Evolutionary conservation across 2,888 invertebrate species (phyloP), one percentile per base, ranked within the genome.

Genomic region (Scrobipalpa atriplicella): DNA sequence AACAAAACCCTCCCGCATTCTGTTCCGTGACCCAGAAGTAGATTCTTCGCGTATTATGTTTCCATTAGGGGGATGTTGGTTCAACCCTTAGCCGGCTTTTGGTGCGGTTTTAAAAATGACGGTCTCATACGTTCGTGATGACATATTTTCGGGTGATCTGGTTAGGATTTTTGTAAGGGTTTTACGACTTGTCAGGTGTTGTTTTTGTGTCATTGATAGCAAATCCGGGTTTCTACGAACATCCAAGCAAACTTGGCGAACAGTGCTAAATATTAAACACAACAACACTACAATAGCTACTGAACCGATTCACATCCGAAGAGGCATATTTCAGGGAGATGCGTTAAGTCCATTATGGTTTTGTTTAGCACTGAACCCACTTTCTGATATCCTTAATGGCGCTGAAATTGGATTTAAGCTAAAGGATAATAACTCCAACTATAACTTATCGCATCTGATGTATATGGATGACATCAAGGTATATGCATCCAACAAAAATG

Each of bases 21-120:
- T 80, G 80, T 83, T 83, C 81, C 76, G 82, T 81, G 81, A 79
- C 79, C 77, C 80, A 83, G 79, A 82, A 83, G 83, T 82, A 80
- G 79, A 82, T 80, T 79, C 77, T 75, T 75, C 79, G 74, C 75
- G 80, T 86, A 86, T 88, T 85, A 85, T 86, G 84, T 85, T 86
- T 87, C 87, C 84, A 87, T 89, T 85, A 84, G 78, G 80, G 78
- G 80, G 82, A 2, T 87, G 86, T 88, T 87, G 87, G 86, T 83
- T 86, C 81, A 86, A 83, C 85, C 82, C 84, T 85, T 78, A 72
- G 75, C 76, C 78, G 75, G 76, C 76, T 36, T 38, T 62, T 52
- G 52, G 19, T 63, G 51, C 11, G 52, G 52, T 63, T 63, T 63
- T 63, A 63, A 63, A 63, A 63, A 52, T 18, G 18, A 18, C 51